These are phyloP conservation scores for Campoletis raptor DNA, from an alignment of 2,888 invertebrate species.

Conservation along the genomic window DNA sequence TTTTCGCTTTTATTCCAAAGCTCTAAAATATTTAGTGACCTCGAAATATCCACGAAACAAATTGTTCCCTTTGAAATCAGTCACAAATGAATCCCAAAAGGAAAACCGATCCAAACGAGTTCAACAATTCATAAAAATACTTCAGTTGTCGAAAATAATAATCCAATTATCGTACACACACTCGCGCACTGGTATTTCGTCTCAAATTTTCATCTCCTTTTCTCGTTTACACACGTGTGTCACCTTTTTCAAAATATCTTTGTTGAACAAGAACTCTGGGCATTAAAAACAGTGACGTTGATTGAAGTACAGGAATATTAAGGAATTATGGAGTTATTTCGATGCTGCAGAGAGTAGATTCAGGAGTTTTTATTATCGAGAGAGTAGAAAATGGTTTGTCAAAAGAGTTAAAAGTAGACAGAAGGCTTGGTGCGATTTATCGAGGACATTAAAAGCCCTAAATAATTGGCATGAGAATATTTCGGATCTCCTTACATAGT, in stretches of 20 bases:
- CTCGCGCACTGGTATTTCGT: conserved; percentile 21
- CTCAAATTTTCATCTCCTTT: not conserved
- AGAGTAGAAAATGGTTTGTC: not conserved
- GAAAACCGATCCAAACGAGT: not conserved
- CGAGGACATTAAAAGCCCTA: not conserved
- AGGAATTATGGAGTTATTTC: not conserved
- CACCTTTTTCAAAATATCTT: not conserved
- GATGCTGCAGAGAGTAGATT: not conserved
- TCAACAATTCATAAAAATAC: not conserved
- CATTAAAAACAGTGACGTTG: not conserved
- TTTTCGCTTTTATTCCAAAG: not conserved
- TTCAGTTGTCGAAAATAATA: not conserved
- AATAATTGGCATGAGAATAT: not conserved
- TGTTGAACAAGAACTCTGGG: not conserved
- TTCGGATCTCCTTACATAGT: not conserved
- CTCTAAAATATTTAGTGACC: not conserved
- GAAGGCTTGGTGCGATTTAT: not conserved
- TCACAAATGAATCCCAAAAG: not conserved
- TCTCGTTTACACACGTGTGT: not conserved
- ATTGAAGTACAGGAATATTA: not conserved
- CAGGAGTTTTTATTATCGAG: not conserved
- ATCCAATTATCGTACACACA: conserved; percentile 3
- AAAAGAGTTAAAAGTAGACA: not conserved
- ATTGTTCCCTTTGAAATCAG: not conserved
- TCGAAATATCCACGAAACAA: not conserved